Base-by-base conservation (phyloP, 2,797 vertebrate genomes). In the Siniperca scherzeri region DNA sequence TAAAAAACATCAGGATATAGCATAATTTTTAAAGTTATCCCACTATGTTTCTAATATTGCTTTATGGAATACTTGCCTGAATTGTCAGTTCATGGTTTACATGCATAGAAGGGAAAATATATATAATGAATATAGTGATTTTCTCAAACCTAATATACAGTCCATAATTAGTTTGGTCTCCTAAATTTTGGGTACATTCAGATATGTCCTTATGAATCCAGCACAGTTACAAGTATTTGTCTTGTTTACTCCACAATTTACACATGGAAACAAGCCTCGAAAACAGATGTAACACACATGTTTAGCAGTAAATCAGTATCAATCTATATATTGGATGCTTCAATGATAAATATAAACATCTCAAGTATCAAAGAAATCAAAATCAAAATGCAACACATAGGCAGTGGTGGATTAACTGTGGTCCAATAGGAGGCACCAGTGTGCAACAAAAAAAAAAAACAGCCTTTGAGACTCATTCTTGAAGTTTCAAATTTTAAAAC, bases 11-110 rank as follows among this genome's bases (percentile, higher is more conserved):
- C 40, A 52, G 74, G 77, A 72, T 80, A 33, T 48, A 33, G 21
- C 27, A 52, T 71, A 0, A 46, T 69, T 86, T 67, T 74, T 11
- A 33, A 83, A 65, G 25, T 74, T 22, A 74, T 72, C 70, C 71
- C 42, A 59, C 64, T 21, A 0, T 70, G 22, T 78, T 87, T 86
- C 27, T 70, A 44, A 62, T 57, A 38, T 44, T 2, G 42, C 67
- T 73, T 82, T 81, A 79, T 86, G 71, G 16, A 89, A 70, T 66
- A 55, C 50, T 75, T 74, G 22, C 50, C 40, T 79, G 71, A 80
- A 78, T 48, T 46, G 46, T 80, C 74, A 79, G 70, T 77, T 83
- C 77, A 80, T 13, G 40, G 59, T 86, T 85, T 66, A 82, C 11
- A 79, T 33, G 40, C 55, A 44, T 68, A 74, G 53, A 74, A 30